A percentile compares a stretch with the other conserved stretches of the same genome.
phyloP scores from a whole-genome alignment of 2,888 invertebrate genomes.

The Hartigia nigra region DNA sequence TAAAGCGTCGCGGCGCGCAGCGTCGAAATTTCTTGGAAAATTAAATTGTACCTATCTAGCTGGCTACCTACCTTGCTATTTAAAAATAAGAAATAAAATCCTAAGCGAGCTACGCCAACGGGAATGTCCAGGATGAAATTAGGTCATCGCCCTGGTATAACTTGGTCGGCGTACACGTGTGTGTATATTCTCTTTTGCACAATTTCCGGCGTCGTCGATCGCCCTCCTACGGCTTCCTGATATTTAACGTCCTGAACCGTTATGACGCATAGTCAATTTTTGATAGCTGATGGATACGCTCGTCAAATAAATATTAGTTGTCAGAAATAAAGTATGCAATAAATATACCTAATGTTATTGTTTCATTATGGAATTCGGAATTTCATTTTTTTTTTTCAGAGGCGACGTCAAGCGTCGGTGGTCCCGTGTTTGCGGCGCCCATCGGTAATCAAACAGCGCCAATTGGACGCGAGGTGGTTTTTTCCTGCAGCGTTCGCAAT shows the following conservation, averaged over 20 bases:
- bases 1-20: neutral
- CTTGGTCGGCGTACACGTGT: neutral
- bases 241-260: neutral
- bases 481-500: slow-evolving; percentile 60
- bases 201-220: neutral
- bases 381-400: slow-evolving; percentile 51
- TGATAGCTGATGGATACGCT: neutral
- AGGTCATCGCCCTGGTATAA: neutral
- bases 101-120: neutral
- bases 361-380: neutral
- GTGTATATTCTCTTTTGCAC: neutral
- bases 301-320: neutral
- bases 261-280: neutral
- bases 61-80: neutral
- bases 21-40: neutral
- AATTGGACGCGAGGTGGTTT: slow-evolving; percentile 60
- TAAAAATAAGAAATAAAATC: neutral
- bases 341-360: neutral
- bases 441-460: slow-evolving; percentile 63
- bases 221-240: neutral
- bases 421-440: slow-evolving; percentile 57
- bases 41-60: neutral
- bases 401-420: slow-evolving; percentile 40
- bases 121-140: neutral
- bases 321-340: neutral